Conservation (phyloP, 2,797 vertebrate species). For the Enteromius anoplus region DNA sequence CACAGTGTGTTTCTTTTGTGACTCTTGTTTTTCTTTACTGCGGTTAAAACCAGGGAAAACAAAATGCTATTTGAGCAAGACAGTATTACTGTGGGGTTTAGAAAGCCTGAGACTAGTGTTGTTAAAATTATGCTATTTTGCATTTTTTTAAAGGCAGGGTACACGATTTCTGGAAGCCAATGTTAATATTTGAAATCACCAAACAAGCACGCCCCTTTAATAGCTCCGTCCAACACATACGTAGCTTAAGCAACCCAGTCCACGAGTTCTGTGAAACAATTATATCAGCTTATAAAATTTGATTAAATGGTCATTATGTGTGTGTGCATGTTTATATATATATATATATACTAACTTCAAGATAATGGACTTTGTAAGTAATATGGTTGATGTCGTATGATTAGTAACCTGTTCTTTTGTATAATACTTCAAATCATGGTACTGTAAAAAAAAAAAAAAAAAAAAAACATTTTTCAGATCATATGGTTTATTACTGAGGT, state of each 20-base stretch:
- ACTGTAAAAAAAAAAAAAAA: not conserved
- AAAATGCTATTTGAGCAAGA: not conserved
- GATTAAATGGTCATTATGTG: not conserved
- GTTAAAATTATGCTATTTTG: not conserved
- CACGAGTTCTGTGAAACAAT: no score
- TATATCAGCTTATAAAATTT: not conserved
- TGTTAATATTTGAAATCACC: no score
- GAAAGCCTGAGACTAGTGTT: not conserved
- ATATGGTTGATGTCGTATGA: not conserved
- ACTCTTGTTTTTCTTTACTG: slow-evolving; percentile 15
- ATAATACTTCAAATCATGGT: not conserved
- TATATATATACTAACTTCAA: not conserved
- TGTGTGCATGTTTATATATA: no score
- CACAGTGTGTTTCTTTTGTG: slow-evolving; percentile 7
- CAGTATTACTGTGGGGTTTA: not conserved
- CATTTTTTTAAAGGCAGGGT: not conserved
- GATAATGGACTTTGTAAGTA: not conserved
- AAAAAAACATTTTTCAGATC: not conserved
- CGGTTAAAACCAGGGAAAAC: not conserved
- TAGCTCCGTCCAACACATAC: no score
- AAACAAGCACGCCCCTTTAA: no score
- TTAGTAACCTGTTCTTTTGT: not conserved
- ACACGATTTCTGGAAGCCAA: no score
- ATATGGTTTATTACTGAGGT: not conserved
- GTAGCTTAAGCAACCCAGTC: no score